Conservation (phyloP, 2,113 vertebrate genomes). For the Calyptomena viridis region DNA sequence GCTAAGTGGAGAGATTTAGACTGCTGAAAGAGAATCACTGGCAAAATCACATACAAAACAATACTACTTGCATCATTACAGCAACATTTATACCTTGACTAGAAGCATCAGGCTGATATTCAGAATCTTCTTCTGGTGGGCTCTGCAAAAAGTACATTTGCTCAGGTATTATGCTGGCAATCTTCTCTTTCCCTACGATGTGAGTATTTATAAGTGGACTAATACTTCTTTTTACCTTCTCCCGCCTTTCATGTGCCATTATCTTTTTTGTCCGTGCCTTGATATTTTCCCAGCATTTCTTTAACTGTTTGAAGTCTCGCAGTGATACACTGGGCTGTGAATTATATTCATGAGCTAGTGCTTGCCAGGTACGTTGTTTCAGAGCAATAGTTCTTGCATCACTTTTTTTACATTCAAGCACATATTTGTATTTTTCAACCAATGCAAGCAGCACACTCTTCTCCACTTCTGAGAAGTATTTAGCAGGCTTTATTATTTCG, state of each 20-base stretch:
- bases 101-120: slow-evolving; percentile 74
- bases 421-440: slow-evolving; percentile 83
- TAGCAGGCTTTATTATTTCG: slow-evolving; percentile 84
- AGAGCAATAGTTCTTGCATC: slow-evolving; percentile 81
- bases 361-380: slow-evolving; percentile 83
- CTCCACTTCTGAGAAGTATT: slow-evolving; percentile 84
- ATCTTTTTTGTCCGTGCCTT: slow-evolving; percentile 87
- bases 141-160: slow-evolving; percentile 82
- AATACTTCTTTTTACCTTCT: slow-evolving; percentile 79
- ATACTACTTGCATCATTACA: not conserved
- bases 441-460: slow-evolving; percentile 81
- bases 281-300: slow-evolving; percentile 87
- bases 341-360: slow-evolving; percentile 80
- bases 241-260: slow-evolving; percentile 82
- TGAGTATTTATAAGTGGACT: slow-evolving; percentile 77
- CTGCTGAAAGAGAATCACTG: not conserved
- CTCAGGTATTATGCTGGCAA: slow-evolving; percentile 78
- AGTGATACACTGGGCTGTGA: slow-evolving; percentile 80
- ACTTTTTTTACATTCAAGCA: slow-evolving; percentile 82
- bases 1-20: not conserved
- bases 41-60: not conserved
- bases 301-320: slow-evolving; percentile 82
- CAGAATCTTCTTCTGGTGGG: slow-evolving; percentile 77
- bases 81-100: slow-evolving; percentile 71
- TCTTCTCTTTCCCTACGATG: slow-evolving; percentile 80